Evolutionary conservation across 1,140 invertebrate genomes (phyloP), one percentile per base, ranked within the genome.

Genomic region (Calliphora vicina): DNA sequence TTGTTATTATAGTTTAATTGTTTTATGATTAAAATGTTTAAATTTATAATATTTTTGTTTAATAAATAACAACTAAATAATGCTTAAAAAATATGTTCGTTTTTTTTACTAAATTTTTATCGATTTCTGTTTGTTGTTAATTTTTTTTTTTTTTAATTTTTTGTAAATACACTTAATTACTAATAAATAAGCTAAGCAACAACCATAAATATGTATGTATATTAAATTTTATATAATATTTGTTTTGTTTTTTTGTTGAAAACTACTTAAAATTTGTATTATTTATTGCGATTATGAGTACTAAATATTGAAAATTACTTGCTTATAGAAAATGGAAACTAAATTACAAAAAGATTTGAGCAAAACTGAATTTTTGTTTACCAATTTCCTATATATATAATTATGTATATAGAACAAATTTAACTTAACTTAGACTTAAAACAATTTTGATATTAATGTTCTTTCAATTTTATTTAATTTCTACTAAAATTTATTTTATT

Each of bases 171-270:
- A 50, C 80, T 81, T 81, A 81, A 25, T 27, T 57, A 57, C 80
- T 81, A 76, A 27, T 78, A 35, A 26, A 81, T 81, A 81, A 81
- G 80, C 57, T 81, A 81, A 81, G 80, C 73, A 76, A 76, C 73
- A 76, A 76, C 73, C 73, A 76, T 76, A 76, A 42, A 76, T 76
- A 42, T 76, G 26, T 81, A 82, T 82, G 27, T 82, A 9, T 61
- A 61, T 61, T 20, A 25, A 67, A 20, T 29, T 67, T 45, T 67
- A 81, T 26, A 61, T 81, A 23, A 45, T 82, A 35, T 35, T 35
- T 82, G 23, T 72, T 71, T 0, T 76, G 3, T 42, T 20, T 43
- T 74, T 76, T 42, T 76, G 8, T 76, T 76, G 73, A 76, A 76
- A 76, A 50, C 78, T 61, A 57, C 50, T 80, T 80, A 80, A 80